These are phyloP conservation scores for Meta bourneti DNA, from an alignment of 2,888 invertebrate genomes.

Conservation along the genomic window DNA sequence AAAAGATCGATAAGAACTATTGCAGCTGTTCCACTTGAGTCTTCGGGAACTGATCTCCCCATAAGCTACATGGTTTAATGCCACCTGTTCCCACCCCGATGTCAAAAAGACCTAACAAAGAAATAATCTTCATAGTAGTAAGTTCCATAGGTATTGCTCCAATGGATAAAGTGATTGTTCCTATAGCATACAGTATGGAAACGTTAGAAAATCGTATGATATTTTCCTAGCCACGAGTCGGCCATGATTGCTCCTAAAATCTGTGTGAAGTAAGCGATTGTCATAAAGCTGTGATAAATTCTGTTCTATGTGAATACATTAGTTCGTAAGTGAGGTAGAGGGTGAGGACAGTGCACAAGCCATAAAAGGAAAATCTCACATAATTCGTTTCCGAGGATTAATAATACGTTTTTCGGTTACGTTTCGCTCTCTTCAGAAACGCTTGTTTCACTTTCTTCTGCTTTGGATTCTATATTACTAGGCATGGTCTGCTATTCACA, in stretches of 20 bases:
- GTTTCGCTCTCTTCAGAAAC: too few relatives aligned
- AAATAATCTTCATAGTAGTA: slow-evolving; percentile 82
- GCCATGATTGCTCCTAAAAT: neutral
- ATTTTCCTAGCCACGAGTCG: neutral
- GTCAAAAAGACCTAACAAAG: slow-evolving; percentile 86
- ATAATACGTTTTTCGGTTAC: slow-evolving; percentile 88
- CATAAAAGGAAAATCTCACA: slow-evolving; percentile 99
- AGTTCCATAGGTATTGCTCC: slow-evolving; percentile 81
- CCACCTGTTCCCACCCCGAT: slow-evolving; percentile 96
- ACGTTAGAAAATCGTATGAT: slow-evolving; percentile 90
- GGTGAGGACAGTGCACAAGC: slow-evolving; percentile 87
- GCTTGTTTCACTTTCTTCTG: too few relatives aligned
- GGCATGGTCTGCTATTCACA: too few relatives aligned
- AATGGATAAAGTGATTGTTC: slow-evolving; percentile 87
- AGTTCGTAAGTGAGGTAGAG: neutral
- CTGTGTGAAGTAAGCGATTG: neutral
- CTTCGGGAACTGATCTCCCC: slow-evolving; percentile 92
- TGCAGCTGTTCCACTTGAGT: slow-evolving; percentile 86
- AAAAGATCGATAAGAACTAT: slow-evolving; percentile 96
- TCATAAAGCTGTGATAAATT: neutral
- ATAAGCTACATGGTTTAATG: slow-evolving; percentile 96
- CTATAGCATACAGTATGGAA: slow-evolving; percentile 91
- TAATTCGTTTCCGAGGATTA: slow-evolving; percentile 97
- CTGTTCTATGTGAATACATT: neutral
- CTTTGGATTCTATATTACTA: too few relatives aligned